Conservation (phyloP, 2,888 invertebrate genomes). For the Drosophila seclusa region DNA sequence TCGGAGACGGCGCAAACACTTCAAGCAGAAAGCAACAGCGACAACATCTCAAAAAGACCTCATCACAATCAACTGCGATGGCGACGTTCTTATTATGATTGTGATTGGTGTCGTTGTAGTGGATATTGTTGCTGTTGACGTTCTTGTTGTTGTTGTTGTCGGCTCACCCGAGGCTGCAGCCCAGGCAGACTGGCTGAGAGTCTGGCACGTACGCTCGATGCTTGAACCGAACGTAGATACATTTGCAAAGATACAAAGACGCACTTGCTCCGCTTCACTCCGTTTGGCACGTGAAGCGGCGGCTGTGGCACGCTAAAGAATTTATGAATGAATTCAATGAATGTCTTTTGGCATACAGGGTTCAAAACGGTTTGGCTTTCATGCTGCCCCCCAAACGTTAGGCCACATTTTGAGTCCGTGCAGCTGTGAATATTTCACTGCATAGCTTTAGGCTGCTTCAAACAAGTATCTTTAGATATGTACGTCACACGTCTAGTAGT, state of each 20-base stretch:
- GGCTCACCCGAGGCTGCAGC: conserved; percentile 41
- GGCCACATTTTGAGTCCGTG: conserved; percentile 3
- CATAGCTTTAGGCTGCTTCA: conserved; percentile 40
- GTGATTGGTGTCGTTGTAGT: conserved; percentile 70
- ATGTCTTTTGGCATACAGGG: conserved; percentile 16
- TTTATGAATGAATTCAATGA: conserved; percentile 59
- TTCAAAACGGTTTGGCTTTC: background rate
- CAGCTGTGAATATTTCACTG: background rate
- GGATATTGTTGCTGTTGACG: conserved; percentile 6
- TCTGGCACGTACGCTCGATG: conserved; percentile 64
- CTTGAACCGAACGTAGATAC: conserved; percentile 50
- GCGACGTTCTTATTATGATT: conserved; percentile 74
- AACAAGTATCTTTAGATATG: no score
- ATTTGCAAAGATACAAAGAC: conserved; percentile 60
- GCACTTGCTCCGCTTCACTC: conserved; percentile 48
- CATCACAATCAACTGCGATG: conserved; percentile 75
- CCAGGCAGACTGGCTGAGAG: conserved; percentile 15
- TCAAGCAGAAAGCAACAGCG: conserved; percentile 28
- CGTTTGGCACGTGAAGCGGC: conserved; percentile 39
- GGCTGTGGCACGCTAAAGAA: conserved; percentile 39
- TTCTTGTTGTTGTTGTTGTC: conserved; percentile 28
- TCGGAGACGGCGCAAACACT: conserved; percentile 32
- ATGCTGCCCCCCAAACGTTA: conserved; percentile 14
- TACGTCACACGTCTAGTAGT: background rate
- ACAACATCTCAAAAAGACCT: conserved; percentile 52